Evolutionary conservation across 1,140 invertebrate species (phyloP).

Genomic region (Lepeophtheirus salmonis): DNA sequence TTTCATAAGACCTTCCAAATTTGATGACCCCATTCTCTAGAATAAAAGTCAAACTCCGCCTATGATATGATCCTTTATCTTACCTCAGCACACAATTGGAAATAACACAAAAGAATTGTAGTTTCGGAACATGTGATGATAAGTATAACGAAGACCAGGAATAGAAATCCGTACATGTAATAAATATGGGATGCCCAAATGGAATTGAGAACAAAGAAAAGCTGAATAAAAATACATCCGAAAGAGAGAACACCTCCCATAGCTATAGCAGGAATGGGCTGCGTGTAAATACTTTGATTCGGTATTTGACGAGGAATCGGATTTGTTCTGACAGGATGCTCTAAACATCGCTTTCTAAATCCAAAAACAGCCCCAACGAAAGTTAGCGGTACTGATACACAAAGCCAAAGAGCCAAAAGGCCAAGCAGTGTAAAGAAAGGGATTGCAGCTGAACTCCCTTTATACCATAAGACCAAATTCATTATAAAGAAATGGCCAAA

Average conservation of each 20-base stretch:
- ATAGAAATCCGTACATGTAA: conserved; percentile 66
- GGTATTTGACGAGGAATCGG: conserved; percentile 97
- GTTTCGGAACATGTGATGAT: conserved; percentile 97
- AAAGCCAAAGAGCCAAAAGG: conserved; percentile 87
- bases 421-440: conserved; percentile 94
- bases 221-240: conserved; percentile 97
- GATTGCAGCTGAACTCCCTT: conserved; percentile 82
- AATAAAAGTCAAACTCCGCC: too few species aligned
- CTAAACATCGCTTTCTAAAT: conserved; percentile 57
- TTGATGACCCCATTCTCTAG: too few species aligned
- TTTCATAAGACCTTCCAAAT: too few species aligned
- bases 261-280: conserved; percentile 42
- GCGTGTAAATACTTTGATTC: conserved; percentile 90
- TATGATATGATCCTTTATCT: too few species aligned
- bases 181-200: conserved; percentile 45
- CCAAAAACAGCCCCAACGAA: conserved; percentile 97
- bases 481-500: conserved; percentile 88
- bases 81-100: conserved; percentile 96
- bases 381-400: conserved; percentile 90
- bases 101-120: conserved; percentile 91
- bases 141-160: conserved; percentile 89
- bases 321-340: conserved; percentile 92
- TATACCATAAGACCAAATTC: conserved; percentile 85
- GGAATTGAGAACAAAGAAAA: conserved; percentile 97
- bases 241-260: conserved; percentile 98